A percentile compares a stretch with the other conserved stretches of the same genome.
phyloP scores from a whole-genome alignment of 1,140 invertebrate genomes.

The Schmidtea mediterranea region DNA sequence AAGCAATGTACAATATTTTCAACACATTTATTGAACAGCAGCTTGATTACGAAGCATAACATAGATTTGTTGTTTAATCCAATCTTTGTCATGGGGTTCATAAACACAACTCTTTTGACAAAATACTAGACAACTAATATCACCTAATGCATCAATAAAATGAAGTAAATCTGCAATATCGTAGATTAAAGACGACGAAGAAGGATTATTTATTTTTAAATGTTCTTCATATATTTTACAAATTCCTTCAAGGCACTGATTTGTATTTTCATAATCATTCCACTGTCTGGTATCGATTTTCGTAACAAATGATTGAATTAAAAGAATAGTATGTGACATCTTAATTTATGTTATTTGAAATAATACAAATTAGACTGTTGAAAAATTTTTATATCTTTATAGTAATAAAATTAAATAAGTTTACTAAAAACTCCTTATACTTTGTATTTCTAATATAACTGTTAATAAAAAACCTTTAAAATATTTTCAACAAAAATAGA shows the following conservation, averaged over 20 bases:
- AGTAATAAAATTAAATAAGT: not conserved
- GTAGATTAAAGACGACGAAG: not conserved
- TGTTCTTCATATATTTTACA: constrained; percentile 4
- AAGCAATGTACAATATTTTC: no score
- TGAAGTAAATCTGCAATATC: not conserved
- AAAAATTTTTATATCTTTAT: not conserved
- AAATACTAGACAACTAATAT: constrained; percentile 1
- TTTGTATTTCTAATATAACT: no score
- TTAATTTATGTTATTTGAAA: not conserved
- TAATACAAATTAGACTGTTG: not conserved
- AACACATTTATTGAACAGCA: not conserved
- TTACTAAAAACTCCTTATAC: not conserved
- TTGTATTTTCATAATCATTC: constrained; percentile 1
- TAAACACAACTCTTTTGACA: constrained; percentile 37
- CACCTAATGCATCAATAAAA: not conserved
- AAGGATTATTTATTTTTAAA: not conserved
- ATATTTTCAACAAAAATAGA: no score
- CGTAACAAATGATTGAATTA: not conserved
- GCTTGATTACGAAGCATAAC: constrained; percentile 66
- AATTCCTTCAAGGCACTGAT: constrained; percentile 1
- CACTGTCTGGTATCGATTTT: not conserved
- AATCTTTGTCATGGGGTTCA: constrained; percentile 87
- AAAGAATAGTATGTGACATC: not conserved
- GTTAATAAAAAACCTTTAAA: no score
- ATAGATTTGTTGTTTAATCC: constrained; percentile 97